phyloP scores from a whole-genome alignment of 92 coral and sea anemone genomes.

The Parazoanthus darwini region DNA sequence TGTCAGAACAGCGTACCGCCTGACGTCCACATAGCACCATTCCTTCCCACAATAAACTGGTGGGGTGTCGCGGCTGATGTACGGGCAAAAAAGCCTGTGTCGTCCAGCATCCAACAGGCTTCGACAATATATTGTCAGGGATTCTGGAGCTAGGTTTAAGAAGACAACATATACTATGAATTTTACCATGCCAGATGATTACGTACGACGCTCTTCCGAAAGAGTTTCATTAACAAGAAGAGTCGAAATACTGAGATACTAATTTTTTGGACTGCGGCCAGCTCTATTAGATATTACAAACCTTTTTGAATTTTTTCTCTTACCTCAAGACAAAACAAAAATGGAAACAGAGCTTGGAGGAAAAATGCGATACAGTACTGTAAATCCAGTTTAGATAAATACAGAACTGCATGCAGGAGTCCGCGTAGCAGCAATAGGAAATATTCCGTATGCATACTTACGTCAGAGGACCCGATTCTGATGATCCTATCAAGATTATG shows the following conservation, averaged over 20 bases:
- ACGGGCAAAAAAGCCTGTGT: conserved; percentile 75
- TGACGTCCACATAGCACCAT: conserved; percentile 76
- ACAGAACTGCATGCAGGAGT: too few relatives aligned
- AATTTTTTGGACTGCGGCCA: not conserved
- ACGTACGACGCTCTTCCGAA: not conserved
- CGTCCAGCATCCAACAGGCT: conserved; percentile 74
- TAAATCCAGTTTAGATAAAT: too few relatives aligned
- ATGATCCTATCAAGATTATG: too few relatives aligned
- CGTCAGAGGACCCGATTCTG: too few relatives aligned
- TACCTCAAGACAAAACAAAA: not conserved
- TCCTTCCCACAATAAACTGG: conserved; percentile 73
- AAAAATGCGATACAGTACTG: not conserved
- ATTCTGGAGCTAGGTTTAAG: conserved; percentile 67
- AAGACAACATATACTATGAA: not conserved
- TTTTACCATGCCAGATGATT: not conserved
- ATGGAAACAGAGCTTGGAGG: not conserved
- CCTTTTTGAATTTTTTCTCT: too few relatives aligned
- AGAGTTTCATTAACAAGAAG: not conserved
- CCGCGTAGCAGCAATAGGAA: too few relatives aligned
- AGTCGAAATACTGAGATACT: too few relatives aligned
- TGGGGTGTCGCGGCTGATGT: conserved; percentile 58
- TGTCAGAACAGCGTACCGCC: conserved; percentile 88
- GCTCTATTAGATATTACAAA: not conserved
- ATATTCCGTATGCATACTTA: too few relatives aligned
- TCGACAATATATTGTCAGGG: conserved; percentile 82